phyloP scores from a whole-genome alignment of 2,888 invertebrate genomes.

The Dryocosmus kuriphilus region DNA sequence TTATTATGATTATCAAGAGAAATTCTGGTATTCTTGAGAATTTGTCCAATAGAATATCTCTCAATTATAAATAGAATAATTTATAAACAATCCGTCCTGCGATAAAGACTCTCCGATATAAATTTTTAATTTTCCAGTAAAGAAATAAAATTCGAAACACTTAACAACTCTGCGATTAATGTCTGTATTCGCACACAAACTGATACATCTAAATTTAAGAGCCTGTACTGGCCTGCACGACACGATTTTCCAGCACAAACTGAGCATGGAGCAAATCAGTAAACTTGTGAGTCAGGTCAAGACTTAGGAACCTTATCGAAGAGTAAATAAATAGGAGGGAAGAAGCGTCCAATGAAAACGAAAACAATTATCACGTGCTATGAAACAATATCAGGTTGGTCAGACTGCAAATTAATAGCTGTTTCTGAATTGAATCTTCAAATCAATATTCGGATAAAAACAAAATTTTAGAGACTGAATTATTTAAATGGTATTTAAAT shows the following conservation, averaged over 20 bases:
- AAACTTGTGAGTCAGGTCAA: too few relatives aligned
- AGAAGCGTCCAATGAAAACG: not conserved
- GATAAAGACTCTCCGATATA: not conserved
- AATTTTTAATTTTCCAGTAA: not conserved
- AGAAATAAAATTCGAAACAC: conserved; percentile 29
- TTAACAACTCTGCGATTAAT: not conserved
- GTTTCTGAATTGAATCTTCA: too few relatives aligned
- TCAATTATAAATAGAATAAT: not conserved
- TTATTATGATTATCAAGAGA: not conserved
- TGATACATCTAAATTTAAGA: not conserved
- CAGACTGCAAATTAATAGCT: not conserved
- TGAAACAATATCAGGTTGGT: conserved; percentile 13
- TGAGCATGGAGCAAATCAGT: too few relatives aligned
- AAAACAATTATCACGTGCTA: conserved; percentile 18
- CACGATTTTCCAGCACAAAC: not conserved
- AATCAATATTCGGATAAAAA: too few relatives aligned
- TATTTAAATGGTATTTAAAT: too few relatives aligned
- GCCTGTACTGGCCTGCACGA: not conserved
- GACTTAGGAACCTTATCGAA: not conserved
- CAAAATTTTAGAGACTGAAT: too few relatives aligned
- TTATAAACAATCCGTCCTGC: not conserved
- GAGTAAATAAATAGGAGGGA: not conserved
- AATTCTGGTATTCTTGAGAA: not conserved
- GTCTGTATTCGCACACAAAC: not conserved
- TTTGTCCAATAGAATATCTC: not conserved